These are phyloP conservation scores for Entosphenus tridentatus DNA, from an alignment of 2,113 vertebrate genomes.

Conservation along the genomic window DNA sequence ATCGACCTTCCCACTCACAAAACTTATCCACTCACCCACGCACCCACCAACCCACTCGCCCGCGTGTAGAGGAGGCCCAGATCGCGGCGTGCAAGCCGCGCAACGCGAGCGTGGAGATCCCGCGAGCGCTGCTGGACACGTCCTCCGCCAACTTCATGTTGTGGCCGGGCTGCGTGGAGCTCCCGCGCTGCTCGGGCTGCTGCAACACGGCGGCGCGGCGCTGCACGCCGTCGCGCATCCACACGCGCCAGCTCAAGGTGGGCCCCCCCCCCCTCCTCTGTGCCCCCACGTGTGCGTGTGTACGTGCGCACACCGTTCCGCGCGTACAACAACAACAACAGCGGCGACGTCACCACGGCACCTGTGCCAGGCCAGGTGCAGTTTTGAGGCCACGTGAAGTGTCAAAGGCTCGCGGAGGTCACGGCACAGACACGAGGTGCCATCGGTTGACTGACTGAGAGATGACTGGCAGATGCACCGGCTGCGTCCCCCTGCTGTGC, in stretches of 20 bases:
- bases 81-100: slow-evolving; percentile 60
- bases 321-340: no score
- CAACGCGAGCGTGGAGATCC: slow-evolving; percentile 58
- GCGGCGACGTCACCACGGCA: no score
- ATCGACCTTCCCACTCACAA: no score
- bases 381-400: no score
- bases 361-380: no score
- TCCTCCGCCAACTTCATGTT: slow-evolving; percentile 65
- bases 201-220: slow-evolving; percentile 43
- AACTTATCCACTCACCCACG: not conserved
- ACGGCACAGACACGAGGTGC: no score
- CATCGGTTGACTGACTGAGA: no score
- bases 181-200: slow-evolving; percentile 76
- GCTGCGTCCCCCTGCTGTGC: no score
- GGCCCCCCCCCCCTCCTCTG: not conserved
- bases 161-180: slow-evolving; percentile 74
- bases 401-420: no score
- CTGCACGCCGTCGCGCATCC: slow-evolving; percentile 37
- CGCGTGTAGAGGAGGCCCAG: slow-evolving; percentile 32
- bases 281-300: no score
- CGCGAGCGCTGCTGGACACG: slow-evolving; percentile 52
- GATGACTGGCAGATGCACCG: no score
- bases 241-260: slow-evolving; percentile 46
- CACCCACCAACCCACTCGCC: not conserved
- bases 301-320: no score